Evolutionary conservation across 1,140 invertebrate genomes (phyloP).

Genomic region (Schmidtea mediterranea): DNA sequence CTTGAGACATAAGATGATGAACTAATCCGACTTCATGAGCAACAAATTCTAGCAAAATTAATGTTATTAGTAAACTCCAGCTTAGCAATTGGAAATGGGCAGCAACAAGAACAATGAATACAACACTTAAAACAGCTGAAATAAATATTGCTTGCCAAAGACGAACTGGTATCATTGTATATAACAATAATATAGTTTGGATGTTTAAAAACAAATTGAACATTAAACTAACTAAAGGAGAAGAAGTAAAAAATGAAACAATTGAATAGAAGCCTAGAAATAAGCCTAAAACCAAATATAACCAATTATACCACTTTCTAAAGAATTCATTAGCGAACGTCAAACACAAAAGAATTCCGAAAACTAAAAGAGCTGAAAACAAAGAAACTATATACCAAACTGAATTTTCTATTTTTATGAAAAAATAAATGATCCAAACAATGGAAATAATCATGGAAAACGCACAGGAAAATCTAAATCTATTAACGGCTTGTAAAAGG

Average conservation of each 20-base stretch:
- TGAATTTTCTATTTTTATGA: not conserved
- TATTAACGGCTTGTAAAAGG: not conserved
- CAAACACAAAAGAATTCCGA: not conserved
- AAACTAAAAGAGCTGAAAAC: not conserved
- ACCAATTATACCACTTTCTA: not conserved
- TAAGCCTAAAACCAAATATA: not conserved
- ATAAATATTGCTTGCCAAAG: slow-evolving; percentile 2
- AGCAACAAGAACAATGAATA: not conserved
- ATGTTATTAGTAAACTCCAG: not conserved
- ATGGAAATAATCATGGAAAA: not conserved
- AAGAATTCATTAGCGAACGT: not conserved
- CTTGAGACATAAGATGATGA: not conserved
- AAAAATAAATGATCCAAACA: not conserved
- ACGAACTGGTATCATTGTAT: not conserved
- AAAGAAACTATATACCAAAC: not conserved
- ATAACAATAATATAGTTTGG: not conserved
- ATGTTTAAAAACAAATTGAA: not conserved
- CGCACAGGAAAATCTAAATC: not conserved
- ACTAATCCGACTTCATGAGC: not conserved
- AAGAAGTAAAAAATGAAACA: not conserved
- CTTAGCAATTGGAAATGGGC: not conserved
- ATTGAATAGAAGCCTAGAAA: not conserved
- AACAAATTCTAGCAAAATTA: not conserved
- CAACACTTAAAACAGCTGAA: not conserved
- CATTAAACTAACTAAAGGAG: not conserved